Evolutionary conservation across 1,140 invertebrate species (phyloP).

Genomic region (Dinoponera quadriceps): DNA sequence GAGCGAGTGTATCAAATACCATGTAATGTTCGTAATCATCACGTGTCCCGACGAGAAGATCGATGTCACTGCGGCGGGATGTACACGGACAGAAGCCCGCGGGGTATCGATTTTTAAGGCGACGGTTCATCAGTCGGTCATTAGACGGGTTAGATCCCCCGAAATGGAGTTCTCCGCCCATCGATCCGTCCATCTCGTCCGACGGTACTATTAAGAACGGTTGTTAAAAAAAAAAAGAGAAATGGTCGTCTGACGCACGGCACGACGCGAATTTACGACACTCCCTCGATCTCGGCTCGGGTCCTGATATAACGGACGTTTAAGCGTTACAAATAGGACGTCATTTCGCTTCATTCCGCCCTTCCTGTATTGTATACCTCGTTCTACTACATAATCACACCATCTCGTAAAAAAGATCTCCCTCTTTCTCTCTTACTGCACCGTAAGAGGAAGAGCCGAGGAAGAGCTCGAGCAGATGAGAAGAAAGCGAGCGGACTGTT

Average conservation of each 20-base stretch:
- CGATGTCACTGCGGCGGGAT: constrained; percentile 5
- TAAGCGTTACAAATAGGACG: constrained; percentile 53
- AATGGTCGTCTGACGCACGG: constrained; percentile 1
- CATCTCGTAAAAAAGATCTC: not conserved
- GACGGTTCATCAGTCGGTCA: constrained; percentile 12
- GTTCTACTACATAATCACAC: not conserved
- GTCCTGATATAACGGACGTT: constrained; percentile 8
- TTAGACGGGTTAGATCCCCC: constrained; percentile 19
- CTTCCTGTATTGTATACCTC: constrained; percentile 4
- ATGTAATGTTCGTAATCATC: constrained; percentile 39
- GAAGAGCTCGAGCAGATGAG: not conserved
- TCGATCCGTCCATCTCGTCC: not conserved
- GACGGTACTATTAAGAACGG: constrained; percentile 10
- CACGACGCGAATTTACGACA: constrained; percentile 21
- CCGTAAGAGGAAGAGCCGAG: not conserved
- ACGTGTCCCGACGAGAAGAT: constrained; percentile 20
- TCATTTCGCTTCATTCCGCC: constrained; percentile 49
- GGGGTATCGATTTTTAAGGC: constrained; percentile 25
- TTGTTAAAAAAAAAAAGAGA: not conserved
- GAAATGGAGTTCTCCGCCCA: constrained; percentile 17
- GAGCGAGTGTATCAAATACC: constrained; percentile 5
- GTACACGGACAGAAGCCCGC: not conserved
- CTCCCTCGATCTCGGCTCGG: constrained; percentile 16
- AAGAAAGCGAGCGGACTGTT: constrained; percentile 17
- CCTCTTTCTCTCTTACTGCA: too few relatives aligned